Evolutionary conservation across 2,888 invertebrate species (phyloP).

Genomic region (Agriopis leucophaearia): DNA sequence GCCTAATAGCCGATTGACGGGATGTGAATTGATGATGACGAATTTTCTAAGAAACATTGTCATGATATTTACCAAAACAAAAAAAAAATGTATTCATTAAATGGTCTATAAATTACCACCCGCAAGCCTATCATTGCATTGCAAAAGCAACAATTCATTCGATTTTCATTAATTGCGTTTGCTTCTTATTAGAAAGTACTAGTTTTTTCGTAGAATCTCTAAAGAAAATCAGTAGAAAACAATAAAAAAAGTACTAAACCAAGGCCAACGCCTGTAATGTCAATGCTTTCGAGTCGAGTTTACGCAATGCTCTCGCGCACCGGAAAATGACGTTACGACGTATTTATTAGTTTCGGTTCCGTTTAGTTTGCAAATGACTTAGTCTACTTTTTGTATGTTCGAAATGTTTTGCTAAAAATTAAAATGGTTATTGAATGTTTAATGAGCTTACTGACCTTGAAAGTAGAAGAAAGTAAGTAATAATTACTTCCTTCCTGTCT

Average conservation of each 20-base stretch:
- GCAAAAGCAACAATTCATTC: no score
- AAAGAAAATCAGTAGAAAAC: neutral
- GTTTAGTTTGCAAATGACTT: conserved; percentile 13
- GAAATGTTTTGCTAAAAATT: conserved; percentile 13
- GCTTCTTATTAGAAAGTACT: neutral
- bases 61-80: no score
- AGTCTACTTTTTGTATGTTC: conserved; percentile 7
- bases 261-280: conserved; percentile 28
- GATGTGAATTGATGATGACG: no score
- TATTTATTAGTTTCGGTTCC: conserved; percentile 21
- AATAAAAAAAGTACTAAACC: conserved; percentile 1
- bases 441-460: conserved; percentile 5
- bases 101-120: no score
- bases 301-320: conserved; percentile 38
- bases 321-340: conserved; percentile 16
- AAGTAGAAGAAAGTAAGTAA: neutral
- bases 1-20: no score
- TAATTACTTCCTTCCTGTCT: conserved; percentile 4
- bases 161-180: no score
- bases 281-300: conserved; percentile 37
- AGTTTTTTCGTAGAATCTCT: neutral
- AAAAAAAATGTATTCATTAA: no score
- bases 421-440: conserved; percentile 3
- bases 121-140: no score
- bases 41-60: no score